Evolutionary conservation across 2,888 invertebrate genomes (phyloP), one percentile per base, ranked within the genome.

Genomic region (Tethea ocularis): DNA sequence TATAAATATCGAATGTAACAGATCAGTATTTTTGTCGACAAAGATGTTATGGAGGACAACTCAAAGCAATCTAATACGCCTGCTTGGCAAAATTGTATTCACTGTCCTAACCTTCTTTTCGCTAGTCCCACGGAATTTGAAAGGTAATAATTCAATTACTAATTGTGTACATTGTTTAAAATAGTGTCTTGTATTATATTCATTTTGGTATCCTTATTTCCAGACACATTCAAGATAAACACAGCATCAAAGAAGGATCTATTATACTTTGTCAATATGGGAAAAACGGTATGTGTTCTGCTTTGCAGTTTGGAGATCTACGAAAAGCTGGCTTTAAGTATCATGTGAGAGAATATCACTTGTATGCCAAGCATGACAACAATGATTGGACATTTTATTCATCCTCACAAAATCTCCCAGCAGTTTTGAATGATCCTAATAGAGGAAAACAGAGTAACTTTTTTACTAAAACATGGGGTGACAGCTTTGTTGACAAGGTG

Each of bases 381-480:
- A 94, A 95, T 78, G 88, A 94, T 83, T 98, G 98, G 98, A 96
- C 96, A n/a, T 94, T 97, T 61, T 98, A 97, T 87, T 97, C 97
- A 56, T 97, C 98, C 57, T 95, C 97, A 57, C 99, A 99, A 89
- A 99, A 99, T 89, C 94, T 99, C 68, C 98, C 99, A 41, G 98
- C 99, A 60, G 98, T 98, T 69, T 94, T 99, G 64, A 99, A 99
- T 91, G 99, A 99, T 88, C 99, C 99, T 0, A 96, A 96, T 66
- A 96, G 96, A 80, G 97, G 98, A 68, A 99, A 98, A 88, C 97
- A 97, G 85, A 95, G 95, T 66, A 96, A 98, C 86, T 98, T 99
- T 81, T 98, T 99, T 80, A 98, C 98, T 0, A 98, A 98, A 86
- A 98, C 98, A 64, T 99, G 99, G 99, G 99, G 99, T 52, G 99